Evolutionary conservation across 2,888 invertebrate species (phyloP).

Genomic region (Theretra japonica): DNA sequence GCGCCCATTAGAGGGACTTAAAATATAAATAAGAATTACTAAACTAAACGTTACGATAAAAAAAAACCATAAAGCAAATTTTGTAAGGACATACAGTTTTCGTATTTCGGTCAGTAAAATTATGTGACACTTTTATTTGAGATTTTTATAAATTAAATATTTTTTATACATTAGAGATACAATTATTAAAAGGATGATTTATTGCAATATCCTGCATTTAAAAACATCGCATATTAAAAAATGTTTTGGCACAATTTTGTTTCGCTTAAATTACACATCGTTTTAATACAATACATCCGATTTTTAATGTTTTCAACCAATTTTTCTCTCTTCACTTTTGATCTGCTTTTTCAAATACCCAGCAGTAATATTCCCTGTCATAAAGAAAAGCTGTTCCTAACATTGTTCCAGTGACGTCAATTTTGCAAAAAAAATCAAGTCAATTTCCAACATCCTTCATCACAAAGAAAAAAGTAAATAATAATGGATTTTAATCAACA

Average conservation of each 20-base stretch:
- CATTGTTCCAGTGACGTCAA: too few relatives aligned
- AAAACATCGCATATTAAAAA: not conserved
- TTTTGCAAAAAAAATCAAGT: too few relatives aligned
- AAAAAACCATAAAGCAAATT: not conserved
- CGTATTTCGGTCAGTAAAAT: not conserved
- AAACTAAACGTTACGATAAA: too few relatives aligned
- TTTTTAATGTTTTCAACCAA: too few relatives aligned
- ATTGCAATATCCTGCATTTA: not conserved
- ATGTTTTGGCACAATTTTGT: not conserved
- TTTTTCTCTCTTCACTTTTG: not conserved
- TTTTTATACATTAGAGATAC: not conserved
- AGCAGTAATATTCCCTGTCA: too few relatives aligned
- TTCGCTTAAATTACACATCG: too few relatives aligned
- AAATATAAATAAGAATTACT: too few relatives aligned
- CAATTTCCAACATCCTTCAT: not conserved
- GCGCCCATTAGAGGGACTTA: too few relatives aligned
- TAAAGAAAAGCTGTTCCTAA: too few relatives aligned
- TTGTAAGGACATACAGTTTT: not conserved
- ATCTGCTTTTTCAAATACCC: not conserved
- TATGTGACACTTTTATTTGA: not conserved
- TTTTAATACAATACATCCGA: too few relatives aligned
- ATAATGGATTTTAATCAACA: constrained; percentile 10
- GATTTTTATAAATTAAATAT: not conserved
- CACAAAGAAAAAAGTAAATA: not conserved
- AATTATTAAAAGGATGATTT: not conserved